Conservation (phyloP, 2,888 invertebrate genomes). For the Dyspetes luteomarginatus region DNA sequence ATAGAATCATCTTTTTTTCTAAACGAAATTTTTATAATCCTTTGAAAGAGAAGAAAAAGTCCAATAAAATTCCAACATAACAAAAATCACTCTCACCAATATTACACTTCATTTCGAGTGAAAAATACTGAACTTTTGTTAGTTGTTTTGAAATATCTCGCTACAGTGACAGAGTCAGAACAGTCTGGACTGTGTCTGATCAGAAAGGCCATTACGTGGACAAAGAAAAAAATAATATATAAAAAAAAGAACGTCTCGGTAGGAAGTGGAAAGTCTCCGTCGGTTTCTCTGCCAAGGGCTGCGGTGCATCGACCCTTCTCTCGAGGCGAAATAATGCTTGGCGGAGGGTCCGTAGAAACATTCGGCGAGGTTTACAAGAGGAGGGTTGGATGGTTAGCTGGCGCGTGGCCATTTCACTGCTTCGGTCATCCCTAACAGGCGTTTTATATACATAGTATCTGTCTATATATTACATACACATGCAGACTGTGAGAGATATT, state of each 20-base stretch:
- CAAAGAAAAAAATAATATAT: constrained; percentile 12
- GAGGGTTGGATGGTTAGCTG: constrained; percentile 38
- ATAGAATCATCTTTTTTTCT: too few relatives aligned
- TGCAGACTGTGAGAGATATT: background rate
- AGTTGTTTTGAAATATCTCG: background rate
- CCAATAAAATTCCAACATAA: background rate
- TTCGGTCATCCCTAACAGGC: constrained; percentile 45
- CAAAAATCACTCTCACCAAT: background rate
- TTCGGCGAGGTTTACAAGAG: constrained; percentile 27
- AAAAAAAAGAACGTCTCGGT: constrained; percentile 35
- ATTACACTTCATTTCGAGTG: too few relatives aligned
- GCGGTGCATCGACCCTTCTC: constrained; percentile 63
- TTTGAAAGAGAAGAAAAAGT: background rate
- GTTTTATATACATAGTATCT: background rate
- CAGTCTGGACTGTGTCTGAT: constrained; percentile 32
- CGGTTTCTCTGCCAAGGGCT: constrained; percentile 52
- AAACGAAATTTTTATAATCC: too few relatives aligned
- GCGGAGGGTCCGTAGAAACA: constrained; percentile 19
- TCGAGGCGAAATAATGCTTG: constrained; percentile 53
- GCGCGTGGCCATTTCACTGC: constrained; percentile 60
- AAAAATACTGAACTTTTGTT: background rate
- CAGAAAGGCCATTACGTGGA: constrained; percentile 8
- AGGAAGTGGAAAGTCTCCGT: constrained; percentile 27
- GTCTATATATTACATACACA: constrained; percentile 7
- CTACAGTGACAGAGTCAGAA: background rate